These are phyloP conservation scores for Thereva unica DNA, from an alignment of 2,888 invertebrate genomes.

Conservation along the genomic window DNA sequence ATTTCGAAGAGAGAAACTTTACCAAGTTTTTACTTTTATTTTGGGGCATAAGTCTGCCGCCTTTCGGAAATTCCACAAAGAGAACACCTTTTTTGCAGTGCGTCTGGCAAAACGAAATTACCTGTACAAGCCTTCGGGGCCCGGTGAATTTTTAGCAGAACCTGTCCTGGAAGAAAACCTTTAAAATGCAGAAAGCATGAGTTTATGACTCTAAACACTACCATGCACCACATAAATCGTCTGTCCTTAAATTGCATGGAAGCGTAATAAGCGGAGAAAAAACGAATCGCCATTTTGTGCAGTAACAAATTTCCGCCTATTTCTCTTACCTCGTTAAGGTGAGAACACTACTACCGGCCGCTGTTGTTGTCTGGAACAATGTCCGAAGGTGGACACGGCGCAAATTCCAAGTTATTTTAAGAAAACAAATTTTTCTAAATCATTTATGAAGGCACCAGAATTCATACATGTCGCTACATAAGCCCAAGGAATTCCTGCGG, in stretches of 20 bases:
- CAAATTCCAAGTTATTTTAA: neutral
- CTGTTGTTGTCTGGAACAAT: neutral
- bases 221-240: constrained; percentile 23
- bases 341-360: neutral
- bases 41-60: too few species aligned
- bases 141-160: too few species aligned
- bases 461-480: neutral
- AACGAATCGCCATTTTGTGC: neutral
- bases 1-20: too few species aligned
- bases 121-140: too few species aligned
- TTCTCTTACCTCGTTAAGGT: constrained; percentile 20
- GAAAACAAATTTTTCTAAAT: neutral
- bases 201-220: constrained; percentile 20
- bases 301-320: constrained; percentile 31
- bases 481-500: too few species aligned
- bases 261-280: constrained; percentile 1
- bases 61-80: too few species aligned
- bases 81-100: too few species aligned
- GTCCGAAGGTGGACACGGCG: neutral
- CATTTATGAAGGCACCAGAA: constrained; percentile 23
- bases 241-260: constrained; percentile 24
- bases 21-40: too few species aligned
- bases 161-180: too few species aligned
- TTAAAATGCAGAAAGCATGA: too few species aligned
- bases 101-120: too few species aligned